Evolutionary conservation across 2,113 vertebrate genomes (phyloP).

Genomic region (Lasiurus borealis): DNA sequence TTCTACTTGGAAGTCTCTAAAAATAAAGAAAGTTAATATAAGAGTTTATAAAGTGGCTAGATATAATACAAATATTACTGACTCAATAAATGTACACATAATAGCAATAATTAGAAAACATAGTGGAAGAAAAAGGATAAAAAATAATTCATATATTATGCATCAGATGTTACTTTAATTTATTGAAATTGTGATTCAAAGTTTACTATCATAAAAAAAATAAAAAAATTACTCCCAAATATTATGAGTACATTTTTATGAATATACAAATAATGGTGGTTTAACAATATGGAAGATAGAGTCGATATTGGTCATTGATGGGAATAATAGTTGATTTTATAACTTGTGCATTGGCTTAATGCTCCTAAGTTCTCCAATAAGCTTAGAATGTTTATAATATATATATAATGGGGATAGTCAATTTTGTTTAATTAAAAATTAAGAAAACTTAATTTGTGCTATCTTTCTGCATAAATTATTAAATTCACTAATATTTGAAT

Average conservation of each 20-base stretch:
- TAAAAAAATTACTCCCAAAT: background rate
- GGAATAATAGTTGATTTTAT: background rate
- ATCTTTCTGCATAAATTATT: background rate
- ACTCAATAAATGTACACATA: background rate
- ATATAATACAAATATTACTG: background rate
- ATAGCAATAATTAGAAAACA: background rate
- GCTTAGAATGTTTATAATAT: background rate
- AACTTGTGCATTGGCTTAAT: background rate
- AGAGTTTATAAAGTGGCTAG: background rate
- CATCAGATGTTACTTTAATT: background rate
- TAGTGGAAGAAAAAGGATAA: background rate
- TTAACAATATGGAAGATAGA: background rate
- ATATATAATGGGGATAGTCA: background rate
- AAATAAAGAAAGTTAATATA: background rate
- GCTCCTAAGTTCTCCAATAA: background rate
- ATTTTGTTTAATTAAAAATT: constrained; percentile 25
- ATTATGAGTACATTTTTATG: background rate
- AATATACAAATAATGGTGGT: background rate
- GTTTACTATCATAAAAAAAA: background rate
- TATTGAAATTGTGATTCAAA: background rate
- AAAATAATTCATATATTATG: background rate
- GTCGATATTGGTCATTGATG: background rate
- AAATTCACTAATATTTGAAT: background rate
- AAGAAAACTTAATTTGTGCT: background rate
- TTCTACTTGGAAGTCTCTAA: background rate